Conservation (phyloP, 2,888 invertebrate genomes). For the Exephanes ischioxanthus region DNA sequence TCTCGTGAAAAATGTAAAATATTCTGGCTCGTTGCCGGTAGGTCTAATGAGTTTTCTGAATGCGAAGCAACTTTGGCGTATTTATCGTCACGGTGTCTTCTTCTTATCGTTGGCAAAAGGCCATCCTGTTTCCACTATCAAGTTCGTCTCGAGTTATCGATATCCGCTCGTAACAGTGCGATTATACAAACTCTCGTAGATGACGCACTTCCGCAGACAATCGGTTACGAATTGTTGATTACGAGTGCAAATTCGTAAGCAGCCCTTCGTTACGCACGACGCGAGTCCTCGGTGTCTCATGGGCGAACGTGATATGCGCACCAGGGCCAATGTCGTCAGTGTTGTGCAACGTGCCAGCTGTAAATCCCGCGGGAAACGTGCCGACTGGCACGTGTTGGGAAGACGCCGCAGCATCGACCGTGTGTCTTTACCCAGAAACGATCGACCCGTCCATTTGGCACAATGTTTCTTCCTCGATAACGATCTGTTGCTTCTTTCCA, state of each 20-base stretch:
- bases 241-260: not conserved
- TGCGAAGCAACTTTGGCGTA: conserved; percentile 40
- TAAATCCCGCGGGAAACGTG: conserved; percentile 24
- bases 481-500: not conserved
- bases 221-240: not conserved
- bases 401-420: conserved; percentile 5
- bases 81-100: conserved; percentile 27
- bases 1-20: conserved; percentile 9
- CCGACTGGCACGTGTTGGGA: conserved; percentile 33
- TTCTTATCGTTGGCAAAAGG: conserved; percentile 47
- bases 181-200: not conserved
- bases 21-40: conserved; percentile 44
- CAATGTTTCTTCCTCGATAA: conserved; percentile 21
- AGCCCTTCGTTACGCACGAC: conserved; percentile 4
- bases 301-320: not conserved
- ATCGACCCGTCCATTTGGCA: conserved; percentile 14
- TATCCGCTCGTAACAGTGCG: not conserved
- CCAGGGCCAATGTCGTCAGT: not conserved
- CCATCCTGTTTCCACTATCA: not conserved
- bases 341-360: conserved; percentile 20
- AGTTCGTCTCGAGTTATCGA: conserved; percentile 7
- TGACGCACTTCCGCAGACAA: not conserved
- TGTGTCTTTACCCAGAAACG: conserved; percentile 8
- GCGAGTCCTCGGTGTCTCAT: not conserved
- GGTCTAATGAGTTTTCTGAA: conserved; percentile 53